Conservation (phyloP, 92 coral and sea anemone species). For the Porites divaricata region DNA sequence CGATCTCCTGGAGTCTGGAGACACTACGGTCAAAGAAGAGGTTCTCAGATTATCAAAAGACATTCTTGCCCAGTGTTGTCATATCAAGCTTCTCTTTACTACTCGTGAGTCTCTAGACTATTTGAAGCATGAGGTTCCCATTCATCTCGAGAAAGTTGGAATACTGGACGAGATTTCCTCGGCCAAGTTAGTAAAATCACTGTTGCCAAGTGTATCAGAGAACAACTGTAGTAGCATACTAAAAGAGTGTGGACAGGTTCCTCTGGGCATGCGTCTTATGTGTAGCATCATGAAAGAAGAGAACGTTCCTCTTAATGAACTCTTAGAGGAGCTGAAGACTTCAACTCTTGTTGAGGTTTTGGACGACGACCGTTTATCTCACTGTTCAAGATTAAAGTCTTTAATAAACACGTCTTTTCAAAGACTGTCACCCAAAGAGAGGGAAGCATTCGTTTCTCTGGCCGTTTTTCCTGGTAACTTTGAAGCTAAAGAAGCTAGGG, state of each 20-base stretch:
- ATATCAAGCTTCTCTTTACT: slow-evolving; percentile 1
- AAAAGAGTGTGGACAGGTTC: slow-evolving; percentile 10
- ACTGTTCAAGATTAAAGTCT: slow-evolving; percentile 1
- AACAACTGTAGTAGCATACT: not conserved
- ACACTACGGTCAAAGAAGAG: not conserved
- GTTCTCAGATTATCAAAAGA: slow-evolving; percentile 8
- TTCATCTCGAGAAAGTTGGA: slow-evolving; percentile 12
- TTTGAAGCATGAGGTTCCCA: not conserved
- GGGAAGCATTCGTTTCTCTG: slow-evolving; percentile 9
- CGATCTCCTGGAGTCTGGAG: slow-evolving; percentile 25
- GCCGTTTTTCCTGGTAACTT: slow-evolving; percentile 25
- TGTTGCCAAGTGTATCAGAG: not conserved
- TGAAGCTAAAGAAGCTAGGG: not conserved
- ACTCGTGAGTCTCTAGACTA: slow-evolving; percentile 30
- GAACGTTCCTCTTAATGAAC: not conserved
- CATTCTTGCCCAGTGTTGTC: slow-evolving; percentile 9
- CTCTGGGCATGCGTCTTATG: slow-evolving; percentile 28
- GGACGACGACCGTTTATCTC: slow-evolving; percentile 9
- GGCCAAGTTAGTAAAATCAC: not conserved
- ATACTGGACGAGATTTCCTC: slow-evolving; percentile 13
- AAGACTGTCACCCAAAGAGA: slow-evolving; percentile 6
- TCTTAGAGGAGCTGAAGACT: not conserved
- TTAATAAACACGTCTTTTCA: slow-evolving; percentile 20
- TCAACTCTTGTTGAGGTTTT: slow-evolving; percentile 11
- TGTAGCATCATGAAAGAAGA: slow-evolving; percentile 21